These are phyloP conservation scores for Sciurus vulgaris DNA, from an alignment of 2,797 vertebrate genomes.

Conservation along the genomic window DNA sequence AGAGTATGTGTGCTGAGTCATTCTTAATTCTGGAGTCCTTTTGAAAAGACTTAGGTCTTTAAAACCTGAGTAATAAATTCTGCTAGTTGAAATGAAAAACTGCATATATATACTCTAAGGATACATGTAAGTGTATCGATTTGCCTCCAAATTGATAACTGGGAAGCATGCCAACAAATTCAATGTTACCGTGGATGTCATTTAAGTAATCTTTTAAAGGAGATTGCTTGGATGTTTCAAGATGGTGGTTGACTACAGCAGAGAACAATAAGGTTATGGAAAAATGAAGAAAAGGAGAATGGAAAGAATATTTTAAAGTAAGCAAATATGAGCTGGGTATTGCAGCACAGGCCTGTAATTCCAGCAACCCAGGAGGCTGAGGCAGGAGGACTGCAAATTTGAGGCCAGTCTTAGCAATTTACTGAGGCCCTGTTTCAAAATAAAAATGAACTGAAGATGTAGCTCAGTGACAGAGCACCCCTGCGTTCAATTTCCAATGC, in stretches of 20 bases:
- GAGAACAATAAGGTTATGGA: background rate
- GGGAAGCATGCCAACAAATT: slow-evolving; percentile 69
- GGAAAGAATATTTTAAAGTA: background rate
- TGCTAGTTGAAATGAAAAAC: slow-evolving; percentile 53
- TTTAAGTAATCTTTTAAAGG: slow-evolving; percentile 50
- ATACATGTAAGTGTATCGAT: slow-evolving; percentile 64
- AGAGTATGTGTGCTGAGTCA: slow-evolving; percentile 61
- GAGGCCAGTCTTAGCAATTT: no score
- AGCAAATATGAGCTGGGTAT: background rate
- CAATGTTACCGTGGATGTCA: slow-evolving; percentile 32
- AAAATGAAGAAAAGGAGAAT: background rate
- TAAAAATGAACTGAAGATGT: no score
- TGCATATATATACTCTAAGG: background rate
- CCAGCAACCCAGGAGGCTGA: no score
- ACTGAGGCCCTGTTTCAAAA: no score
- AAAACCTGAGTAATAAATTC: slow-evolving; percentile 39
- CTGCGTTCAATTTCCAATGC: no score
- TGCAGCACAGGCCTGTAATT: no score
- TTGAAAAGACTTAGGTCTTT: slow-evolving; percentile 37
- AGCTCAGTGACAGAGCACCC: no score
- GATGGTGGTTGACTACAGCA: background rate
- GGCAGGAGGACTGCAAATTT: no score
- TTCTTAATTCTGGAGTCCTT: background rate
- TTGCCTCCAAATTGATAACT: slow-evolving; percentile 76
- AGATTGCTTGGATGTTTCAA: slow-evolving; percentile 1